These are phyloP conservation scores for Pseudomyrmex concolor DNA, from an alignment of 1,140 invertebrate species.

Conservation along the genomic window DNA sequence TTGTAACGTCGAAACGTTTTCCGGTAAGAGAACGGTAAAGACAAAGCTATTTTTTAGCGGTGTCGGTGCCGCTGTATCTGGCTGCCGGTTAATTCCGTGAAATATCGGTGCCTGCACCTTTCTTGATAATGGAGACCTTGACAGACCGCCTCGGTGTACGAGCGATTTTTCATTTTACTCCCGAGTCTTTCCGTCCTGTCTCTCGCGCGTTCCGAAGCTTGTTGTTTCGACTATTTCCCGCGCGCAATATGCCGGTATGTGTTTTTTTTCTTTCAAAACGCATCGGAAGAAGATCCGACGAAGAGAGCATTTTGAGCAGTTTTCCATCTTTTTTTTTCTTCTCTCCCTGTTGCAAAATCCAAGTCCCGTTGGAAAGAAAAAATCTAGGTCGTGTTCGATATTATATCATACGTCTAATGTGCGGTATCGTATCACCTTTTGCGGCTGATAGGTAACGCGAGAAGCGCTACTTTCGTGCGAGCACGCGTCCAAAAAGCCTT, in stretches of 20 bases:
- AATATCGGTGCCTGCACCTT: slow-evolving; percentile 51
- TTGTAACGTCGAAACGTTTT: slow-evolving; percentile 19
- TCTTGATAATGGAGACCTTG: slow-evolving; percentile 60
- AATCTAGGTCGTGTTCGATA: slow-evolving; percentile 4
- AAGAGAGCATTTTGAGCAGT: neutral
- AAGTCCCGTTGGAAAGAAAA: too few relatives aligned
- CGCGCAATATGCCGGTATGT: neutral
- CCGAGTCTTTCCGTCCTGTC: too few relatives aligned
- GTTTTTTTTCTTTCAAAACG: neutral
- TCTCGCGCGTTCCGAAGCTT: slow-evolving; percentile 2
- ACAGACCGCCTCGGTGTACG: slow-evolving; percentile 38
- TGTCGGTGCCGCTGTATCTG: slow-evolving; percentile 34
- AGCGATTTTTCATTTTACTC: slow-evolving; percentile 54
- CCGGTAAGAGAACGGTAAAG: slow-evolving; percentile 26
- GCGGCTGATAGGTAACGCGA: slow-evolving; percentile 38
- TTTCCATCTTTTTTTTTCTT: too few relatives aligned
- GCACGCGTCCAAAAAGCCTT: slow-evolving; percentile 27
- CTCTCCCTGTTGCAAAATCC: too few relatives aligned
- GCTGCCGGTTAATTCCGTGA: slow-evolving; percentile 51
- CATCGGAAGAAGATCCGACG: slow-evolving; percentile 37
- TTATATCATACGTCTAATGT: slow-evolving; percentile 31
- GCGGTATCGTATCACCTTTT: slow-evolving; percentile 25
- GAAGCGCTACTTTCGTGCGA: slow-evolving; percentile 43
- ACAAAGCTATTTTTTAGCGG: slow-evolving; percentile 38
- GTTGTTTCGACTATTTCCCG: slow-evolving; percentile 35